Evolutionary conservation across 2,888 invertebrate species (phyloP), one percentile per base, ranked within the genome.

Genomic region (Ganaspis brasiliensis): DNA sequence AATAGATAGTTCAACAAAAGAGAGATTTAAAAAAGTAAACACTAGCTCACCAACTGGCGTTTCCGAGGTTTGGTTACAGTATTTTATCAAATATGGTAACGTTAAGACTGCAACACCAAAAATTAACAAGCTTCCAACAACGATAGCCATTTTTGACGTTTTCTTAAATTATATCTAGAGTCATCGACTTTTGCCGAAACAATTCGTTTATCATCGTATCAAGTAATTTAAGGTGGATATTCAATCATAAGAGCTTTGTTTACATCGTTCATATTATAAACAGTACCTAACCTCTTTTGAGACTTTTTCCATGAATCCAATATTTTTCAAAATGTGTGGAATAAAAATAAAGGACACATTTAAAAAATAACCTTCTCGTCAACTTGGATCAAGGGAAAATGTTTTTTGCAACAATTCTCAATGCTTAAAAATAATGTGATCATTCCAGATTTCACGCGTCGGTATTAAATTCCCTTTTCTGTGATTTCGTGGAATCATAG

Each of bases 21-120:
- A 67, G 24, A n/a, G 21, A 12, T 26, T n/a, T 57, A 45, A 67
- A 67, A 67, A 40, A 24, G 52, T 52, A 67, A 67, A 26, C 45
- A 67, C 45, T 8, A 24, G 24, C 45, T 67, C 24, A 67, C 67
- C 67, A 5, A 45, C 24, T 67, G 40, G n/a, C n/a, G 19, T 21
- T n/a, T 59, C 31, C 12, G 67, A 67, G n/a, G 67, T 14, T 67
- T 67, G 67, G 1, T 14, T 14, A 9, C 45, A 67, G 24, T 67
- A 67, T 0, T 12, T 40, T 9, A 24, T 24, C 0, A 67, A n/a
- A n/a, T 9, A 45, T 14, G 67, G 67, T n/a, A 45, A 6, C 14
- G 24, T 8, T 0, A 21, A 2, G n/a, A 37, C 67, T 14, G 40
- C 40, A 45, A 67, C n/a, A 24, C 45, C 45, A 8, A 45, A n/a